Conservation (phyloP, 2,797 vertebrate genomes). For the Thaleichthys pacificus region DNA sequence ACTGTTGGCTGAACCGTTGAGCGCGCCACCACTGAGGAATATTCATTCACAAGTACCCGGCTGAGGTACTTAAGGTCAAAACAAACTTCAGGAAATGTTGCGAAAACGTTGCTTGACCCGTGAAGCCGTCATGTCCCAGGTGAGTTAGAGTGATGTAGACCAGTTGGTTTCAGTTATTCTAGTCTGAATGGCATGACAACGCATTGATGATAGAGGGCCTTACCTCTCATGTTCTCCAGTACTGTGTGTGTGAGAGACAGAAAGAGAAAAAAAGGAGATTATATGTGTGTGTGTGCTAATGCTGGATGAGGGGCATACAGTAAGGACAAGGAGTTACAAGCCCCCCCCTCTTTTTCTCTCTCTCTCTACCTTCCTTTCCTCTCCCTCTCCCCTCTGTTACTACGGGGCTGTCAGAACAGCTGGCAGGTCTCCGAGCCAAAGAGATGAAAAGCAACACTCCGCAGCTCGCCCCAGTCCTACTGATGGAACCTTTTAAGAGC, state of each 20-base stretch:
- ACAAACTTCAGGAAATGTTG: constrained; percentile 63
- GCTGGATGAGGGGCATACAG: constrained; percentile 23
- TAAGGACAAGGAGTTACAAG: constrained; percentile 55
- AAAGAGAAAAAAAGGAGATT: background rate
- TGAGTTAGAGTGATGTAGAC: constrained; percentile 39
- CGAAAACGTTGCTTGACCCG: constrained; percentile 64
- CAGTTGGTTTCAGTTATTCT: constrained; percentile 62
- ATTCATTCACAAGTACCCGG: constrained; percentile 71
- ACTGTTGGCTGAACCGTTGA: background rate
- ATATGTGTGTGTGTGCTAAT: constrained; percentile 4
- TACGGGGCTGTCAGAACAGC: constrained; percentile 67
- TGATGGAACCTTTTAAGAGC: constrained; percentile 84
- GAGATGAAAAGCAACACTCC: constrained; percentile 77
- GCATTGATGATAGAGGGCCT: constrained; percentile 2
- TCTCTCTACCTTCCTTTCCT: constrained; percentile 42
- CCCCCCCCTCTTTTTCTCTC: constrained; percentile 42
- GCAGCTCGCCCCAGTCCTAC: constrained; percentile 72
- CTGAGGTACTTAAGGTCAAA: constrained; percentile 62
- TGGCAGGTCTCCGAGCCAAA: constrained; percentile 69
- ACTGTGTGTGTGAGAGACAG: background rate
- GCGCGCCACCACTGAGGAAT: constrained; percentile 63
- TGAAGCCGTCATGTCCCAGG: constrained; percentile 58
- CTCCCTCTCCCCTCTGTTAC: constrained; percentile 37
- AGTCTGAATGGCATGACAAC: constrained; percentile 7
- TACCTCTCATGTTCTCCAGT: background rate